Evolutionary conservation across 1,140 invertebrate genomes (phyloP).

Genomic region (Asbolus verrucosus): DNA sequence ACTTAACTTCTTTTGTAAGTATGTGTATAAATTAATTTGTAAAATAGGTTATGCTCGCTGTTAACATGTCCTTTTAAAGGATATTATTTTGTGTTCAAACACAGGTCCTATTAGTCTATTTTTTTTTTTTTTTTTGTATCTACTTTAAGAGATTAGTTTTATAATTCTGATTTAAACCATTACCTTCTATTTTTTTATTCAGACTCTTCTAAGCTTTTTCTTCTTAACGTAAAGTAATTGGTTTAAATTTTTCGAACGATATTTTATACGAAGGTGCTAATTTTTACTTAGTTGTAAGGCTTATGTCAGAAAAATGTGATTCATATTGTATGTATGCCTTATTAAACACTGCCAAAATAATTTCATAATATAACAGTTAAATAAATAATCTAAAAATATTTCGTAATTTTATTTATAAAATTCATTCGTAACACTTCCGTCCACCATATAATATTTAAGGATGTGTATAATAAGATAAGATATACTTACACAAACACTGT

Average conservation of each 20-base stretch:
- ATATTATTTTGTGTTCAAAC: constrained; percentile 14
- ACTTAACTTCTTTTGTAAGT: constrained; percentile 45
- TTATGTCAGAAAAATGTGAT: constrained; percentile 29
- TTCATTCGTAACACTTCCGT: too few species aligned
- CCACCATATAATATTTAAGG: too few species aligned
- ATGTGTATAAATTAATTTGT: constrained; percentile 47
- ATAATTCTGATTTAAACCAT: constrained; percentile 10
- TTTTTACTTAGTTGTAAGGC: constrained; percentile 20
- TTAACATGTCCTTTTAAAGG: constrained; percentile 29
- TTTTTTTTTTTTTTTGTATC: constrained; percentile 3
- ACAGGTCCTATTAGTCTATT: constrained; percentile 25
- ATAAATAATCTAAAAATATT: constrained; percentile 15
- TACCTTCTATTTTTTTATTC: constrained; percentile 25
- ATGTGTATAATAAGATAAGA: too few species aligned
- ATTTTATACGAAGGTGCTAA: constrained; percentile 29
- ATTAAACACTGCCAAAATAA: constrained; percentile 33
- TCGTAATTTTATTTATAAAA: neutral
- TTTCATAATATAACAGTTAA: constrained; percentile 18
- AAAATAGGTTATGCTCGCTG: constrained; percentile 31
- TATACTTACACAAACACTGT: too few species aligned
- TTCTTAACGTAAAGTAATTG: constrained; percentile 2
- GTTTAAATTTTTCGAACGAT: neutral
- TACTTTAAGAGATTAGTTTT: constrained; percentile 17
- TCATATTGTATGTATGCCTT: constrained; percentile 27
- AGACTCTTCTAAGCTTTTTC: neutral